Evolutionary conservation across 2,888 invertebrate genomes (phyloP).

Genomic region (Apamea anceps): DNA sequence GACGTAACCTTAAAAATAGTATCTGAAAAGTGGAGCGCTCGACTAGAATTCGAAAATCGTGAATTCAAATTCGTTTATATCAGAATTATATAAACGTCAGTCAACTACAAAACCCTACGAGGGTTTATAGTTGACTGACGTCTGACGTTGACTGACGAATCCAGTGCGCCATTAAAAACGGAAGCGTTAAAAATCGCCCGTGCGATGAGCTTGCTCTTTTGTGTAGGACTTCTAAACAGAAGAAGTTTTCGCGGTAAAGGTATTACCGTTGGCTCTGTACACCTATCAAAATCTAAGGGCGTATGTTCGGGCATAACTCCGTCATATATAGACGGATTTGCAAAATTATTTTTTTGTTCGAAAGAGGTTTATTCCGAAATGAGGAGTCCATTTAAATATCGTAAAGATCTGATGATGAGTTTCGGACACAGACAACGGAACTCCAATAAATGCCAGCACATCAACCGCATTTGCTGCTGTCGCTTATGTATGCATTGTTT

Average conservation of each 20-base stretch:
- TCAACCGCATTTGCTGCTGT: too few species aligned
- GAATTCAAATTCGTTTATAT: conserved; percentile 1
- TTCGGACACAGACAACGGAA: too few species aligned
- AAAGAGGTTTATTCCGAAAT: too few species aligned
- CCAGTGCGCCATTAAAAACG: neutral
- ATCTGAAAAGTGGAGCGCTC: neutral
- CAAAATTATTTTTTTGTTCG: too few species aligned
- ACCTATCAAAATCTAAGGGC: too few species aligned
- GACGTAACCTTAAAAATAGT: neutral
- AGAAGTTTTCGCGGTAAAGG: neutral
- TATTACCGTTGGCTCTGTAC: neutral
- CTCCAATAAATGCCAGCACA: too few species aligned
- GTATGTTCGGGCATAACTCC: neutral
- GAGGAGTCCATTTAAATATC: too few species aligned
- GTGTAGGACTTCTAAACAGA: neutral
- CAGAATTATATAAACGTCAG: conserved; percentile 12
- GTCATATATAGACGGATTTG: too few species aligned
- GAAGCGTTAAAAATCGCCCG: too few species aligned
- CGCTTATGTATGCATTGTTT: too few species aligned
- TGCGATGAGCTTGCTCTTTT: neutral
- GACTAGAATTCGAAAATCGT: conserved; percentile 12
- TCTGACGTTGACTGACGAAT: conserved; percentile 1
- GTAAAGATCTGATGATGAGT: too few species aligned
- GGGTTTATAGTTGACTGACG: neutral
- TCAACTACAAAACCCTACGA: conserved; percentile 1